Evolutionary conservation across 1,140 invertebrate species (phyloP), one percentile per base, ranked within the genome.

Genomic region (Drosophila kurseongensis): DNA sequence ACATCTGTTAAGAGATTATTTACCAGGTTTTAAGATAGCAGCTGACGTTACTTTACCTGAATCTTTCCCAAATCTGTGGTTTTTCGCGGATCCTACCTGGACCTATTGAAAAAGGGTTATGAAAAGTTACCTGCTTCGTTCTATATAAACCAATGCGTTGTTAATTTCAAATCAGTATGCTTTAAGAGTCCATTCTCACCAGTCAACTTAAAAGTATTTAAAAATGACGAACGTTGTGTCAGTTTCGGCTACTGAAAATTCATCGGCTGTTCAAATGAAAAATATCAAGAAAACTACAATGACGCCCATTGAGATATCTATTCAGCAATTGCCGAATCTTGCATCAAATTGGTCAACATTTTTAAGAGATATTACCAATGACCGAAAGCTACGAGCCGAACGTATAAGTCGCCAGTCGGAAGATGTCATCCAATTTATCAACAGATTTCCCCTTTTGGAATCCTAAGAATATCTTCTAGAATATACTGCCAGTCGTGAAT

Each of bases 301-400:
- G 50, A n/a, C 32, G 2, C 50, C 50, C 5, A 36, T n/a, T 18
- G 50, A 52, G 32, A 52, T 52, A 36, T 52, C 50, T 4, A 52
- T 52, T 36, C 14, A 52, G 32, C 8, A 36, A 36, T 18, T 52
- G 50, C 50, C 50, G 2, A 52, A 52, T 6, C 50, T 52, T 2
- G 50, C 50, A 7, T 52, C 50, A 5, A 52, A 52, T 14, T 52
- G 50, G 50, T 52, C 50, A 12, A 52, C 50, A 1, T 52, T 52
- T 18, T 14, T 52, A 13, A 36, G 50, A 16, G 50, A 52, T 16
- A 52, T 52, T 5, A 52, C 50, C n/a, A 52, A 52, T 5, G 50
- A 52, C 14, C 29, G 50, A 13, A 52, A 36, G 10, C 50, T 52
- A 6, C n/a, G 50, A 36, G 50, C 32, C 4, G 50, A 52, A 8